Conservation (phyloP, 1,140 invertebrate genomes). For the Onthophagus taurus region DNA sequence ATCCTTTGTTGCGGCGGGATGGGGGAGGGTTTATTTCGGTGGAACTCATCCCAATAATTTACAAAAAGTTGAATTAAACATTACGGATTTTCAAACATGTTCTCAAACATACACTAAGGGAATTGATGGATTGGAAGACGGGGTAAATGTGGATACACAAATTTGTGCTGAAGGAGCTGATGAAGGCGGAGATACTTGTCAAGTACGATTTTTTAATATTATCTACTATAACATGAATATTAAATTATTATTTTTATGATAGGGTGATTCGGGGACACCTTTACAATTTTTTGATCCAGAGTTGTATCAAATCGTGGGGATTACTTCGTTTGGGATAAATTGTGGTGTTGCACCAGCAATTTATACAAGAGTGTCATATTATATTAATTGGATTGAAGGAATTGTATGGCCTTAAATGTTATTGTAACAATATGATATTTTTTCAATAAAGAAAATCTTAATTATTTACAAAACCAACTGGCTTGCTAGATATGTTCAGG, state of each 20-base stretch:
- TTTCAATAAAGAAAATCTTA: too few species aligned
- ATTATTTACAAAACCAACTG: too few species aligned
- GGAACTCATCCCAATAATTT: conserved; percentile 17
- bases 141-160: conserved; percentile 36
- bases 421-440: too few species aligned
- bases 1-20: conserved; percentile 5
- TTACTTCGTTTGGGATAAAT: too few species aligned
- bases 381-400: too few species aligned
- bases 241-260: background rate
- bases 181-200: background rate
- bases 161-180: background rate
- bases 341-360: too few species aligned
- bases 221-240: background rate
- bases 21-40: conserved; percentile 30
- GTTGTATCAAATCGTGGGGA: too few species aligned
- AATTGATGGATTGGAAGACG: conserved; percentile 35
- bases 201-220: background rate
- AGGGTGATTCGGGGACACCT: conserved; percentile 46
- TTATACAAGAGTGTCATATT: too few species aligned
- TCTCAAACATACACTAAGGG: conserved; percentile 18
- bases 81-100: conserved; percentile 22
- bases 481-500: too few species aligned
- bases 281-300: conserved; percentile 36
- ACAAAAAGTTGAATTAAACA: background rate
- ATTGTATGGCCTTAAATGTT: too few species aligned